Conservation (phyloP, 2,888 invertebrate species). For the Leuctra nigra region DNA sequence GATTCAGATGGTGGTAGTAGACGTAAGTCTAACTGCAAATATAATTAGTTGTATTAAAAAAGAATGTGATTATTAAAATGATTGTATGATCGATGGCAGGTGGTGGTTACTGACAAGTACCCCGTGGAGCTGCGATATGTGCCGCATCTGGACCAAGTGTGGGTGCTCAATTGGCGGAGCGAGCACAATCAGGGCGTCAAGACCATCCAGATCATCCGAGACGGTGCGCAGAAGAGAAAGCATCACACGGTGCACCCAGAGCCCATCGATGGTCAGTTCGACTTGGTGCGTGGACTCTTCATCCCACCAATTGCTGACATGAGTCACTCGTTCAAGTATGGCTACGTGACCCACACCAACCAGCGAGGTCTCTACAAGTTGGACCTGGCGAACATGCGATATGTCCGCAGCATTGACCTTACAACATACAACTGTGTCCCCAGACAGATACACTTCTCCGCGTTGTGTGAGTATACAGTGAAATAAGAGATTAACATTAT, state of each 20-base stretch:
- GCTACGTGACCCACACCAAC: slow-evolving; percentile 65
- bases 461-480: slow-evolving; percentile 53
- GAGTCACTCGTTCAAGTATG: slow-evolving; percentile 58
- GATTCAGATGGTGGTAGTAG: slow-evolving; percentile 63
- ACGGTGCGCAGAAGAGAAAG: slow-evolving; percentile 62
- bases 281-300: slow-evolving; percentile 58
- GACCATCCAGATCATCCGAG: slow-evolving; percentile 62
- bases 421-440: slow-evolving; percentile 68
- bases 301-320: slow-evolving; percentile 54
- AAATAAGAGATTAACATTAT: no score
- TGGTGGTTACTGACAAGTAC: slow-evolving; percentile 62
- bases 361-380: slow-evolving; percentile 66
- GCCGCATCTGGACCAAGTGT: slow-evolving; percentile 63
- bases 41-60: background rate
- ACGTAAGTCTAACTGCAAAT: slow-evolving; percentile 41
- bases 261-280: slow-evolving; percentile 68
- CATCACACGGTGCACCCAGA: slow-evolving; percentile 67
- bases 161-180: slow-evolving; percentile 64
- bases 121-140: slow-evolving; percentile 65
- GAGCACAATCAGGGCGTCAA: slow-evolving; percentile 52
- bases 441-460: slow-evolving; percentile 58
- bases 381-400: slow-evolving; percentile 62
- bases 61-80: background rate
- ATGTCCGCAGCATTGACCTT: slow-evolving; percentile 62
- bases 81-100: slow-evolving; percentile 39